Percentiles rank a stretch among this genome's conserved stretches.
These are phyloP conservation scores for Guaruba guarouba DNA, from an alignment of 2,113 vertebrate species.

Conservation along the genomic window DNA sequence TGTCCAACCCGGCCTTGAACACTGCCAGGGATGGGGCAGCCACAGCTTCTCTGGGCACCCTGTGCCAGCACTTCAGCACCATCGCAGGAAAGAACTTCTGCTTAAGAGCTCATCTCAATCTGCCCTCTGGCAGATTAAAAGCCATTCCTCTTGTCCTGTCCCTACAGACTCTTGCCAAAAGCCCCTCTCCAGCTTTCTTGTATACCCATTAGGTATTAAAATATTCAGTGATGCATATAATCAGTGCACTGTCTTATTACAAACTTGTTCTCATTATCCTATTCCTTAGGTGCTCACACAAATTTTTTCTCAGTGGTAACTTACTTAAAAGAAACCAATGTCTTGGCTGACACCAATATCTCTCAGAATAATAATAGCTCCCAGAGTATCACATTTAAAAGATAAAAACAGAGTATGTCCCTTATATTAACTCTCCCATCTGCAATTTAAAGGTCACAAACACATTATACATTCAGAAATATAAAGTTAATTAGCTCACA, in stretches of 20 bases:
- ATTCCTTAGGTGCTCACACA: not conserved
- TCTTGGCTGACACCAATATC: not conserved
- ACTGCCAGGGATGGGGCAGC: too few species aligned
- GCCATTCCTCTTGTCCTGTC: not conserved
- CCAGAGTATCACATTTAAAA: not conserved
- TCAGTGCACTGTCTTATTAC: not conserved
- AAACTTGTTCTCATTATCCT: not conserved
- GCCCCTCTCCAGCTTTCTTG: not conserved
- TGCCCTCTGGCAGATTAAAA: not conserved
- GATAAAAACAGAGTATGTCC: not conserved
- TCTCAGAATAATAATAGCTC: not conserved
- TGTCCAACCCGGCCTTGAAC: too few species aligned
- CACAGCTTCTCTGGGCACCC: too few species aligned
- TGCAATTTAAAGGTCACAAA: not conserved
- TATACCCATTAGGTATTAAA: not conserved
- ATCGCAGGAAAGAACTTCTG: not conserved
- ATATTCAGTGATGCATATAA: not conserved
- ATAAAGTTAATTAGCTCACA: not conserved
- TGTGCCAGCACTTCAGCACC: not conserved
- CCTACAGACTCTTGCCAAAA: not conserved
- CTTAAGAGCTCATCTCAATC: not conserved
- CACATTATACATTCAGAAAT: not conserved
- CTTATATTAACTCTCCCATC: not conserved
- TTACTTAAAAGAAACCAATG: not conserved
- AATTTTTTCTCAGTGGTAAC: not conserved